A percentile compares a stretch with the other conserved stretches of the same genome.
phyloP scores from a whole-genome alignment of 2,888 invertebrate species.

The Diabrotica balteata region DNA sequence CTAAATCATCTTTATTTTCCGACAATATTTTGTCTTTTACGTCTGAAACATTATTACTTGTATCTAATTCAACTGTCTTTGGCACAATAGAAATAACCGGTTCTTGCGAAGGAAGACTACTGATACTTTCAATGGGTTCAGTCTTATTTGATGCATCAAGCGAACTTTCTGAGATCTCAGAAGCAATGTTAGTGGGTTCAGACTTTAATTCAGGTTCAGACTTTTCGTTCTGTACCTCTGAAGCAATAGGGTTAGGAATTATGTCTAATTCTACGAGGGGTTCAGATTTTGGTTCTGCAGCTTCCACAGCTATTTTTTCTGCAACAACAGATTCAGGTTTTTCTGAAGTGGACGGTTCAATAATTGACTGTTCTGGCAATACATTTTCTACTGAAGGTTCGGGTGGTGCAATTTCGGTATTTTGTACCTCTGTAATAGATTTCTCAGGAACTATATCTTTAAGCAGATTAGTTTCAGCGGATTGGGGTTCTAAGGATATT shows the following conservation, averaged over 20 bases:
- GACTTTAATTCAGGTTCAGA: slow-evolving; percentile 5
- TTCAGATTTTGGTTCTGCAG: slow-evolving; percentile 19
- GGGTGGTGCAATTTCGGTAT: neutral
- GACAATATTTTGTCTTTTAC: neutral
- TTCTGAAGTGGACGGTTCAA: neutral
- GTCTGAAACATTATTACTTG: neutral
- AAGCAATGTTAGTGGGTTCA: neutral
- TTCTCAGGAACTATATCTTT: slow-evolving; percentile 1
- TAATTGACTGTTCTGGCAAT: neutral
- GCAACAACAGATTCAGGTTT: neutral
- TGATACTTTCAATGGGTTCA: neutral
- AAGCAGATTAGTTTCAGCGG: slow-evolving; percentile 10
- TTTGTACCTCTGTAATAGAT: neutral
- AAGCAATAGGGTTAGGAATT: neutral
- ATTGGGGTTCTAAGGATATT: slow-evolving; percentile 23
- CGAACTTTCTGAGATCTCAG: slow-evolving; percentile 1
- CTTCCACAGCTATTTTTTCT: slow-evolving; percentile 3
- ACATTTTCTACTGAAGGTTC: neutral
- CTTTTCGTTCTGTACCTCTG: neutral
- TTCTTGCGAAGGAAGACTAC: slow-evolving; percentile 1
- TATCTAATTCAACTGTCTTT: neutral
- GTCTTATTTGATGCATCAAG: slow-evolving; percentile 1
- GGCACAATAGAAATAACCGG: neutral
- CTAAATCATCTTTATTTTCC: neutral
- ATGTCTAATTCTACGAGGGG: neutral